Base-by-base conservation (phyloP, 2,113 vertebrate genomes). In the Coptodon bakossiorum region DNA sequence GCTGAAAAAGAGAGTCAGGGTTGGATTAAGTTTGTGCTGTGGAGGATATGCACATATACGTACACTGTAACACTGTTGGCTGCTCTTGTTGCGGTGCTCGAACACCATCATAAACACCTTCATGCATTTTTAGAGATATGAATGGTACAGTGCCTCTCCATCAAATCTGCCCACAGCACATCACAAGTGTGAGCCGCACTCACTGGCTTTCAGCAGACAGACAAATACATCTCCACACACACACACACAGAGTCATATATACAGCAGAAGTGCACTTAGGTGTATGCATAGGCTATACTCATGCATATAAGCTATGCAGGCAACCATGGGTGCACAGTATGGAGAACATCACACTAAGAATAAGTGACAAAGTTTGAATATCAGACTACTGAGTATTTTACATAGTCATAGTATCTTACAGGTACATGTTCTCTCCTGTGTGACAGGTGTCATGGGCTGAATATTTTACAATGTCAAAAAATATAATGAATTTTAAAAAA, bases 11-110 rank as follows among this genome's bases (percentile, higher is more conserved):
- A 80, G 90, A 84, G 86, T 54, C 31, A 79, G 80, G 59, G 84
- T 57, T 82, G 90, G 90, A 93, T 86, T 88, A 92, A 94, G 91
- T 93, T 91, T 89, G 89, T 56, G 83, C 88, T 53, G 80, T 56
- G 88, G 87, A 86, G 84, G 88, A 85, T 61, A 80, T 83, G 88
- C 84, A 88, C 90, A 90, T 87, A 90, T 63, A 81, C 82, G 45
- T 56, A 82, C 53, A 34, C 90, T 16, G 80, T 56, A 84, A 50
- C 89, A 73, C 90, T 43, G 86, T 5, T 14, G 89, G 82, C 83
- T 79, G 82, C 86, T 85, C 84, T 81, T 16, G 56, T 13, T 9
- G 73, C 83, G 34, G 59, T 14, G 86, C 85, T 82, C 53, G 8
- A 82, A 79, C 82, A 36, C 86, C 66, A 56, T 34, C 86, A 91